These are phyloP conservation scores for Tinea pellionella DNA, from an alignment of 2,888 invertebrate genomes.

Conservation along the genomic window DNA sequence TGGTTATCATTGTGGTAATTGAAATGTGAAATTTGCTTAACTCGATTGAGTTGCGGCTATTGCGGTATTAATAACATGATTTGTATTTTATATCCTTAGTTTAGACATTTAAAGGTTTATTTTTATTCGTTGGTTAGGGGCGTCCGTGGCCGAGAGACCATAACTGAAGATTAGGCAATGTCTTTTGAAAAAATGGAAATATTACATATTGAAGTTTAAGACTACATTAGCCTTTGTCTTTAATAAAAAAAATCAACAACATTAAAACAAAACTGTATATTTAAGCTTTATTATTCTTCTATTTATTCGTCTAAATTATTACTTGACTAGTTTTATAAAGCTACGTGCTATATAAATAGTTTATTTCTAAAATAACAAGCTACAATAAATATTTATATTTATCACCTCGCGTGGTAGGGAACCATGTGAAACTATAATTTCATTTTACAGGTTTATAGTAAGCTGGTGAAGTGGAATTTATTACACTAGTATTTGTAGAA, in stretches of 20 bases:
- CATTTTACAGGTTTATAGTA: constrained; percentile 23
- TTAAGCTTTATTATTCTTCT: too few relatives aligned
- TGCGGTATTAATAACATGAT: background rate
- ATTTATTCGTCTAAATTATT: too few relatives aligned
- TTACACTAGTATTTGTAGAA: background rate
- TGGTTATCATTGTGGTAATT: background rate
- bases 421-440: constrained; percentile 38
- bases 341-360: background rate
- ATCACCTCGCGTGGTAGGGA: constrained; percentile 44
- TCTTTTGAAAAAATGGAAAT: too few relatives aligned
- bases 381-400: constrained; percentile 50
- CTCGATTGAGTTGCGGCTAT: background rate
- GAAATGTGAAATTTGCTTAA: background rate
- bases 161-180: too few relatives aligned
- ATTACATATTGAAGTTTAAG: too few relatives aligned
- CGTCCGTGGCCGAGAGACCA: too few relatives aligned
- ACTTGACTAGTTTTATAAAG: background rate
- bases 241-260: too few relatives aligned
- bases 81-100: too few relatives aligned
- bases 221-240: too few relatives aligned
- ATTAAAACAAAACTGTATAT: too few relatives aligned
- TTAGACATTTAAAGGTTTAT: too few relatives aligned
- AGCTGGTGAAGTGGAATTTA: background rate
- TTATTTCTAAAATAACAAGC: constrained; percentile 6
- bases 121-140: too few relatives aligned